Conservation (phyloP, 2,113 vertebrate species). For the Paramormyrops kingsleyae region DNA sequence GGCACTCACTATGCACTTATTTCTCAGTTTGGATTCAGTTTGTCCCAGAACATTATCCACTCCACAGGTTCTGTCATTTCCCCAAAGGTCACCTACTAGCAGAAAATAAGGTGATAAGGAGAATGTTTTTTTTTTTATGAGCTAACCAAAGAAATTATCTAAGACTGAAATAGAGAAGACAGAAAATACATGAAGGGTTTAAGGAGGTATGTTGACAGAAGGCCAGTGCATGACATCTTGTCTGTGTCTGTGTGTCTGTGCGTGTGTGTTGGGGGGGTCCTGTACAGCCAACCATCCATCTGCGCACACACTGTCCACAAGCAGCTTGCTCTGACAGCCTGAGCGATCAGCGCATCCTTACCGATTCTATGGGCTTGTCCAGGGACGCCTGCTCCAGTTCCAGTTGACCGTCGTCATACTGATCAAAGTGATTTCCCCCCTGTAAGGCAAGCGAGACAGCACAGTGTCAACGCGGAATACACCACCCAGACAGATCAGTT, state of each 20-base stretch:
- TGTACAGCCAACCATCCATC: slow-evolving; percentile 70
- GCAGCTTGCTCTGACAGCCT: slow-evolving; percentile 48
- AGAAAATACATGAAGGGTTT: neutral
- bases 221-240: neutral
- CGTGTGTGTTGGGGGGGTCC: slow-evolving; percentile 36
- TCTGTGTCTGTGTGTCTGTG: slow-evolving; percentile 20
- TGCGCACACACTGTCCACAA: slow-evolving; percentile 53
- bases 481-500: neutral
- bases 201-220: neutral
- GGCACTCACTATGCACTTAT: neutral
- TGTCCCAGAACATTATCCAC: slow-evolving; percentile 22
- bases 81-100: neutral
- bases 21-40: neutral
- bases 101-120: neutral
- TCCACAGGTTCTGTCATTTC: neutral
- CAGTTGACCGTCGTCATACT: slow-evolving; percentile 97
- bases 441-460: slow-evolving; percentile 48
- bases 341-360: slow-evolving; percentile 66
- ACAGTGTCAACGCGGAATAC: neutral
- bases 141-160: neutral
- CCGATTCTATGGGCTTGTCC: slow-evolving; percentile 99
- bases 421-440: slow-evolving; percentile 99
- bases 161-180: neutral
- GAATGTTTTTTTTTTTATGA: neutral
- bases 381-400: slow-evolving; percentile 96